Evolutionary conservation across 1,140 invertebrate genomes (phyloP), one percentile per base, ranked within the genome.

Genomic region (Drosophila ironensis): DNA sequence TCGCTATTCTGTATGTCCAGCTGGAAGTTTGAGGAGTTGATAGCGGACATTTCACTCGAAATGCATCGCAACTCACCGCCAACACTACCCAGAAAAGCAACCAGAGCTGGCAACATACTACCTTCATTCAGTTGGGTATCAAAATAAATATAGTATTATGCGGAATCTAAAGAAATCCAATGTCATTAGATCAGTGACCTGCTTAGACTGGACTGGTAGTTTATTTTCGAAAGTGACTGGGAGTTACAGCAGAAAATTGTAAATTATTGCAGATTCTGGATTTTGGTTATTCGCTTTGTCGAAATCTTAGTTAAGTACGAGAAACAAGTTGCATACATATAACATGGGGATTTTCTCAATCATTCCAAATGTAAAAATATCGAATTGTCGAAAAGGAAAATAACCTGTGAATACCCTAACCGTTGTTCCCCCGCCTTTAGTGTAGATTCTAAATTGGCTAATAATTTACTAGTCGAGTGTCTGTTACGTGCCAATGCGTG

Each of bases 181-280:
- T 46, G 41, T 44, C 24, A 24, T 6, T 0, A 9, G 12, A 40
- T 40, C 9, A 17, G 6, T 11, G 11, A 11, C 17, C 30, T 42
- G 11, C 35, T 74, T 80, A 30, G 47, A 57, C 40, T 72, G 48
- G 60, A 78, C 48, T 67, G 70, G 41, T 61, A 67, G 37, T 84
- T 84, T 84, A 73, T 69, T 72, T 69, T 76, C 60, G 37, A 70
- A 68, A 69, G 54, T 82, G 72, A 81, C 40, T 81, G 76, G 54
- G 57, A 82, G 72, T 82, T 82, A 76, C 72, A 82, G 68, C 60
- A 50, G 56, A 73, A 69, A 67, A 52, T 38, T 33, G 51, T 66
- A 66, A 82, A 69, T 30, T 66, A 77, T 64, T 56, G 35, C 54
- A 41, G 27, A 25, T 33, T 59, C 25, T 44, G 24, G 38, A 14